Base-by-base conservation (phyloP, 2,888 invertebrate genomes). In the Palloptera scutellata region DNA sequence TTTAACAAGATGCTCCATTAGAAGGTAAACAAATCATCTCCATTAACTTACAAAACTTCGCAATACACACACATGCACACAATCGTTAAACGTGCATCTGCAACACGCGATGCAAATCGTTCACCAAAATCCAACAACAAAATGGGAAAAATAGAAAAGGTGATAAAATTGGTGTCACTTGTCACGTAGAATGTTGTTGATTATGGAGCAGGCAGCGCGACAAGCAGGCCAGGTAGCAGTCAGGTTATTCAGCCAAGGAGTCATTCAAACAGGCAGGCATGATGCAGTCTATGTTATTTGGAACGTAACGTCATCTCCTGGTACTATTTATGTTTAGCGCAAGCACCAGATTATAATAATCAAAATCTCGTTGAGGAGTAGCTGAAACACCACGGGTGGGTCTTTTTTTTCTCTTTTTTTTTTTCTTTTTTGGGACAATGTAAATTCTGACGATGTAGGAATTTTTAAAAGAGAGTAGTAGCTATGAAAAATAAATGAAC, bases 121-220 rank as follows among this genome's bases (percentile, higher is more conserved):
- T 58, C 30, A 12, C 51, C 59, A 51, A 43, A 60, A 52, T 57
- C 64, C 63, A 43, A 55, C 59, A 52, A 61, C 61, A 61, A 15
- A 63, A 52, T 43, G 48, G 75, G 70, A 74, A 64, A 75, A 70
- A 70, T 70, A 71, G 75, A 70, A 75, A 72, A 79, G 80, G 79
- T 79, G 79, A 78, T 79, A 80, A 79, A 79, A 80, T 78, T 79
- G 78, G 80, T 79, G 79, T 80, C 80, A 79, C 80, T 78, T 80
- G 79, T 78, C 79, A 78, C 79, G 78, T 80, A 76, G 77, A 77
- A 79, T 75, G 78, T 76, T 75, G 78, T 76, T 79, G 79, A 79
- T 80, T 79, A 77, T 76, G 75, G 77, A 76, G 76, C 30, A 30
- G 6, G 30, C 30, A 30, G 30, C 6, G 30, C 2, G 6, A 30